A percentile compares a stretch with the other conserved stretches of the same genome.
phyloP scores from a whole-genome alignment of 2,113 vertebrate species.

The Ploceus nigricollis region DNA sequence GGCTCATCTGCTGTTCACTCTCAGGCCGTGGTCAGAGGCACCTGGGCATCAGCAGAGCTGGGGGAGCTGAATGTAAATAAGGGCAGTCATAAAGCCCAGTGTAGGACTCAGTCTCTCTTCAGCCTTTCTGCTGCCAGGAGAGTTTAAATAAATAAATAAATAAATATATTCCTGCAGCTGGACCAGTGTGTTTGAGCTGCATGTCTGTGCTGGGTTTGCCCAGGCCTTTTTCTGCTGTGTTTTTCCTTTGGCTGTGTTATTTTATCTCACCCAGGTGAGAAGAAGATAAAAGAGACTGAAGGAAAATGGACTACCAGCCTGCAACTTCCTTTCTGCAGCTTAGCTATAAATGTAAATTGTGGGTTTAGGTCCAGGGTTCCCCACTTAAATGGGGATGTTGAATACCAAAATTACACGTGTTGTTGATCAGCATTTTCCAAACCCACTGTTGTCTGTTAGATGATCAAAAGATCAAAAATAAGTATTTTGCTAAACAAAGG shows the following conservation, averaged over 20 bases:
- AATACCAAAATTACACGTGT: neutral
- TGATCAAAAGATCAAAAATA: slow-evolving; percentile 9
- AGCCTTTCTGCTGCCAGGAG: neutral
- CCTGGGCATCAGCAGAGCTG: neutral
- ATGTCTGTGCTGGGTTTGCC: neutral
- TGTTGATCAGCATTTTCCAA: neutral
- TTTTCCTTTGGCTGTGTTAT: neutral
- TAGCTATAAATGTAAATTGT: neutral
- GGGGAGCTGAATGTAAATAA: neutral
- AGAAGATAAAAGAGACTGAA: neutral
- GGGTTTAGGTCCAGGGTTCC: neutral
- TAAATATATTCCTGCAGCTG: neutral
- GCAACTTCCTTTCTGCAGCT: neutral
- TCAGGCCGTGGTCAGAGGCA: fast-evolving
- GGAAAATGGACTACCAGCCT: neutral
- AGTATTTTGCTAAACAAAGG: neutral
- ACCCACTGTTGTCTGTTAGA: neutral
- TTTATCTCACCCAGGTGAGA: neutral
- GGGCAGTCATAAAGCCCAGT: neutral
- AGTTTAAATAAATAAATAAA: neutral
- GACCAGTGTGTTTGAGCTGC: neutral
- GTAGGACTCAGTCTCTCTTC: neutral
- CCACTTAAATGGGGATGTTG: neutral
- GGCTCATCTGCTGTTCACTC: fast-evolving
- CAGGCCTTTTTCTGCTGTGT: fast-evolving